Percentiles rank a stretch among this genome's conserved stretches.
These are phyloP conservation scores for Diadema setosum DNA, from an alignment of 35 echinoderm and acorn worm genomes.

Conservation along the genomic window DNA sequence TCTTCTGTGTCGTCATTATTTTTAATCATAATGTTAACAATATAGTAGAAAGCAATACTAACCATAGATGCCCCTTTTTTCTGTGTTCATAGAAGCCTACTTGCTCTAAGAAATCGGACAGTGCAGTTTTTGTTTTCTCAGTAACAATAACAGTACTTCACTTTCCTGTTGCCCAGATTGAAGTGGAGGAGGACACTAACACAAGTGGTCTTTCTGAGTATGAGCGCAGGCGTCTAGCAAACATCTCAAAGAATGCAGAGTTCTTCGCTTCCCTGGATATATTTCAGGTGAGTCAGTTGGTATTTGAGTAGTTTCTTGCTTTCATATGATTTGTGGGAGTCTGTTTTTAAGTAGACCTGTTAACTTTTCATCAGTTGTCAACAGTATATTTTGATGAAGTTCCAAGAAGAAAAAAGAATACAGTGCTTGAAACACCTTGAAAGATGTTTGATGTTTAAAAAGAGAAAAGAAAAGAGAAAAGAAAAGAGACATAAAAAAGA, in stretches of 20 bases:
- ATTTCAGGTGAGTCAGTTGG: slow-evolving; percentile 49
- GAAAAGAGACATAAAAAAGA: too few relatives aligned
- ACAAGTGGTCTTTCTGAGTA: slow-evolving; percentile 37
- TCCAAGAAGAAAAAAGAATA: background rate
- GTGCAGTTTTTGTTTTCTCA: background rate
- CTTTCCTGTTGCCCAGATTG: background rate
- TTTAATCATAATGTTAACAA: background rate
- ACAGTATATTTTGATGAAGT: background rate
- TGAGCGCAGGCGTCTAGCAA: slow-evolving; percentile 70
- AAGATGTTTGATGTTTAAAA: background rate
- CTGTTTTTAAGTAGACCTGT: background rate
- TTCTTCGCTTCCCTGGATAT: slow-evolving; percentile 90
- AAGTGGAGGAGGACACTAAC: background rate
- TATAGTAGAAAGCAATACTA: background rate
- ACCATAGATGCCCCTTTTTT: background rate
- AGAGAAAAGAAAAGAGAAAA: too few relatives aligned
- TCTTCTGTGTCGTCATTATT: too few relatives aligned
- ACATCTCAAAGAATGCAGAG: slow-evolving; percentile 89
- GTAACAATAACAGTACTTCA: too few relatives aligned
- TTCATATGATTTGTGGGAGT: background rate
- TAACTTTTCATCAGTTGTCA: background rate
- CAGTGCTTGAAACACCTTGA: background rate
- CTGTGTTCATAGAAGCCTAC: background rate
- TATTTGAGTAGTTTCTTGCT: background rate
- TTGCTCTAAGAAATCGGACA: background rate